Conservation (phyloP, 2,113 vertebrate species). For the Sebastes schlegelii region DNA sequence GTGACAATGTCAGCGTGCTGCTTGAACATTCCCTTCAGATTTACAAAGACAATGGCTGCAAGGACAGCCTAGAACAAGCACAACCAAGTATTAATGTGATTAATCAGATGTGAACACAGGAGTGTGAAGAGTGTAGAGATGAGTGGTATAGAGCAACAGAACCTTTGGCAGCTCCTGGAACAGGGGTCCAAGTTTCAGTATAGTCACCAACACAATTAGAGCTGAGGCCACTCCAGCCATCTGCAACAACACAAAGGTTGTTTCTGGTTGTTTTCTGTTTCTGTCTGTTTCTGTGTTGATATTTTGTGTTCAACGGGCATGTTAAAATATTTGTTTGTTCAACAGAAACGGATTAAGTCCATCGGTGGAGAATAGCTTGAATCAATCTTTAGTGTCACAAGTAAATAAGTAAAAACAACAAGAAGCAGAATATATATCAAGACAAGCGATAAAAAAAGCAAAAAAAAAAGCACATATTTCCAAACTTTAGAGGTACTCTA, state of each 20-base stretch:
- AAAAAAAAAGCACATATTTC: not conserved
- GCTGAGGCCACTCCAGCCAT: conserved; percentile 88
- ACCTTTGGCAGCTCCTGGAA: conserved; percentile 96
- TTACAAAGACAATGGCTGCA: conserved; percentile 89
- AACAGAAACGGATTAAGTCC: not conserved
- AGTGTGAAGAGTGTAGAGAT: not conserved
- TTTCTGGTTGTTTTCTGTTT: not conserved
- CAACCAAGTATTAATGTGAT: not conserved
- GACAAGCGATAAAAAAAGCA: too few species aligned
- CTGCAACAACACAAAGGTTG: conserved; percentile 72
- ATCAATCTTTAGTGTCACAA: too few species aligned
- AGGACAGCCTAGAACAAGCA: conserved; percentile 88
- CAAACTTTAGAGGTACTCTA: not conserved
- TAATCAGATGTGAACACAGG: not conserved
- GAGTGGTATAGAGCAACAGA: not conserved
- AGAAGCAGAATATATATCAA: too few species aligned
- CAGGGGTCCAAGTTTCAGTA: conserved; percentile 92
- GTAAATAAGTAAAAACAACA: too few species aligned
- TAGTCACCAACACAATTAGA: conserved; percentile 91
- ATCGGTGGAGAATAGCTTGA: not conserved
- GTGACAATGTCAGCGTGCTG: conserved; percentile 86
- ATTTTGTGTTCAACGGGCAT: not conserved
- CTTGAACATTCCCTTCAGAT: conserved; percentile 94
- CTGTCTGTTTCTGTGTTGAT: not conserved
- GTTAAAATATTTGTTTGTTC: not conserved